Conservation (phyloP, 2,888 invertebrate species). For the Agriopis marginaria region DNA sequence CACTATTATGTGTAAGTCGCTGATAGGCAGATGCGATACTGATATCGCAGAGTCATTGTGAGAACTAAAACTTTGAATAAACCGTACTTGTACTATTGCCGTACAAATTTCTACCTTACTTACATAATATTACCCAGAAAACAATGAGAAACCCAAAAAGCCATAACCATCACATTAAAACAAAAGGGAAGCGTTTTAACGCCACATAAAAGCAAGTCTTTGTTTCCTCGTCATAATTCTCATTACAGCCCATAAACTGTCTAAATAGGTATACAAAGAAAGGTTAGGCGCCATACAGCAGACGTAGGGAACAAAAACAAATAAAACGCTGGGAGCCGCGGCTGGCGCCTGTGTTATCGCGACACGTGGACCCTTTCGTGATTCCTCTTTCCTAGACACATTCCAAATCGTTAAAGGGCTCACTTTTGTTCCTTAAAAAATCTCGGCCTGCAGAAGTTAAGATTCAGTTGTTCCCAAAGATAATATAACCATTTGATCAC, state of each 20-base stretch:
- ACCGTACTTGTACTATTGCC: too few relatives aligned
- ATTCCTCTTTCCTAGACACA: constrained; percentile 70
- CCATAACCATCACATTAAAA: constrained; percentile 17
- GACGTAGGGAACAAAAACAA: constrained; percentile 58
- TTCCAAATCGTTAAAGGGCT: constrained; percentile 55
- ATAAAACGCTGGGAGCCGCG: constrained; percentile 51
- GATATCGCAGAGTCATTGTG: too few relatives aligned
- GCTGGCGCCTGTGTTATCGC: constrained; percentile 78
- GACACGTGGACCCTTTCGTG: constrained; percentile 69
- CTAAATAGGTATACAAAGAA: constrained; percentile 56
- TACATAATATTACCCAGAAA: neutral
- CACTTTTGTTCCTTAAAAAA: constrained; percentile 38
- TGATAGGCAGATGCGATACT: too few relatives aligned
- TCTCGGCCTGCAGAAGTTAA: constrained; percentile 1
- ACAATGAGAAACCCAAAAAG: neutral
- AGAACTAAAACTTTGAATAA: too few relatives aligned
- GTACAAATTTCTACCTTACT: neutral
- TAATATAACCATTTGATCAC: too few relatives aligned
- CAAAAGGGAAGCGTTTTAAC: constrained; percentile 21
- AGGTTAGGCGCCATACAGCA: constrained; percentile 61
- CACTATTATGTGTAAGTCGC: too few relatives aligned
- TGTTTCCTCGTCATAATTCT: constrained; percentile 43
- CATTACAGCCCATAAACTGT: constrained; percentile 64
- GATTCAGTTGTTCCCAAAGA: neutral
- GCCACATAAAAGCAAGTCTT: constrained; percentile 27